phyloP scores from a whole-genome alignment of 2,797 vertebrate species.

The Tiaroga cobitis region DNA sequence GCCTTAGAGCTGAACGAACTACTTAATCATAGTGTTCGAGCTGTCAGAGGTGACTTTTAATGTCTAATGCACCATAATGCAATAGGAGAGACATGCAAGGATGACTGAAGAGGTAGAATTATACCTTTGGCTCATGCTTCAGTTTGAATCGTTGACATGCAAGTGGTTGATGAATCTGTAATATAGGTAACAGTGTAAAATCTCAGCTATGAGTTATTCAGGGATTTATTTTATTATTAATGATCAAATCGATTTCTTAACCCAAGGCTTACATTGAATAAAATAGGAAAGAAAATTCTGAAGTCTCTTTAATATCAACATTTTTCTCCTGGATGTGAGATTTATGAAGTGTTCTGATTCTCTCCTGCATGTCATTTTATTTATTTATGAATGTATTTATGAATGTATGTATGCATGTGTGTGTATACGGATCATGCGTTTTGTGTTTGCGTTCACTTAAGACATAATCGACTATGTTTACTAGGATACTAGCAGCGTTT shows the following conservation, averaged over 20 bases:
- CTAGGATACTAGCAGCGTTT: no score
- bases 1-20: slow-evolving; percentile 34
- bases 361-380: neutral
- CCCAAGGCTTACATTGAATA: neutral
- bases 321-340: neutral
- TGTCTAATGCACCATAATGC: slow-evolving; percentile 28
- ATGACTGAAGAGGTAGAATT: slow-evolving; percentile 23
- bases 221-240: slow-evolving; percentile 9
- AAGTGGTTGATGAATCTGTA: slow-evolving; percentile 11
- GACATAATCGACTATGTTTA: no score
- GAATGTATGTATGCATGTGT: neutral
- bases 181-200: neutral
- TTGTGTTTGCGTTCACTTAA: no score
- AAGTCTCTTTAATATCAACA: neutral
- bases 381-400: neutral
- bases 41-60: slow-evolving; percentile 35
- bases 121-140: neutral
- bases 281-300: neutral
- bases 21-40: slow-evolving; percentile 43
- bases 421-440: no score
- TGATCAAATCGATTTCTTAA: neutral
- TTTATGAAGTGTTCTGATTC: neutral
- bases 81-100: neutral
- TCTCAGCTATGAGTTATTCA: slow-evolving; percentile 1
- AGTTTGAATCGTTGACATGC: neutral